Base-by-base conservation (phyloP, 1,140 invertebrate species). In the Listronotus oregonensis region DNA sequence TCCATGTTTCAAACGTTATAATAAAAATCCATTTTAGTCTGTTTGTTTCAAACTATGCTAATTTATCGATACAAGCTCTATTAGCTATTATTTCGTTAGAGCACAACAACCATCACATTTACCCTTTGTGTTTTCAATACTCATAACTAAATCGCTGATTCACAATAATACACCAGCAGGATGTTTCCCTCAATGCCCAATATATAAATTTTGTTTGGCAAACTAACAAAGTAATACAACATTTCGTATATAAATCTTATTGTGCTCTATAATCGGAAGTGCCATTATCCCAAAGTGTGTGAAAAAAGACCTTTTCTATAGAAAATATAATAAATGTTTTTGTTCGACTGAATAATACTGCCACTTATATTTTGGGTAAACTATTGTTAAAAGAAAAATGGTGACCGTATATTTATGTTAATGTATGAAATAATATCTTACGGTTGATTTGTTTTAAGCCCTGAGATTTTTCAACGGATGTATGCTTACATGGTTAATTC, bases 231-330 rank as follows among this genome's bases (percentile, higher is more conserved):
- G 64, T 71, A 67, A 71, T 69, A 66, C 63, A 61, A 43, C 42
- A 64, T 64, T 64, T 64, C 40, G 44, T 40, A 56, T 64, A 64
- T 64, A 64, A 64, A 52, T 64, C 61, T 61, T 51, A 59, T 49
- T 47, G 63, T 63, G 64, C 57, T 60, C 63, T 27, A 65, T 71
- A 71, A 69, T 69, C 70, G 68, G 64, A 71, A 69, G 60, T 59
- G 56, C 40, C 55, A 64, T 64, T 70, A 62, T 71, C 59, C 52
- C 37, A 64, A 65, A 71, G 64, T 71, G 70, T 71, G 70, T 71
- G 70, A 71, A 71, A 70, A 70, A 71, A 67, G 60, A 64, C 64
- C 63, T 67, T 58, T 71, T 67, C 67, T 60, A 69, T 71, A 67
- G 64, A 65, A 70, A 66, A 67, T 66, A 67, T 67, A 64, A 71